A percentile compares a stretch with the other conserved stretches of the same genome.
phyloP scores from a whole-genome alignment of 2,888 invertebrate species.

The Pyralis farinalis region DNA sequence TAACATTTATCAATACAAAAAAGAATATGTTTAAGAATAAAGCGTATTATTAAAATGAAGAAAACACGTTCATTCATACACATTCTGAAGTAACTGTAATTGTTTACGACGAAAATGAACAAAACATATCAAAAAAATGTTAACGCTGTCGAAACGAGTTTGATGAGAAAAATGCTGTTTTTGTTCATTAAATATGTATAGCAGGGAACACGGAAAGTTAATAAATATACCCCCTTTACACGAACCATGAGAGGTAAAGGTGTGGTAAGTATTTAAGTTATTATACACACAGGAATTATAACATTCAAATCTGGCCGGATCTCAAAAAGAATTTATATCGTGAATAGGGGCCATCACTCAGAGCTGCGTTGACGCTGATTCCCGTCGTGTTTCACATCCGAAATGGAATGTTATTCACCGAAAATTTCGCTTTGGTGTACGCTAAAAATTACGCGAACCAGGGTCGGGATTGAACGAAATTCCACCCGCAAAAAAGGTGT shows the following conservation, averaged over 20 bases:
- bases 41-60: neutral
- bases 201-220: neutral
- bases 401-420: constrained; percentile 79
- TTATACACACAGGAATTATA: constrained; percentile 33
- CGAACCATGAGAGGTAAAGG: neutral
- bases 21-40: constrained; percentile 1
- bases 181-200: constrained; percentile 3
- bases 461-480: constrained; percentile 75
- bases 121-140: constrained; percentile 4
- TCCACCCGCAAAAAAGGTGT: constrained; percentile 78
- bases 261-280: constrained; percentile 14
- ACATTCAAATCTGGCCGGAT: constrained; percentile 46
- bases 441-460: constrained; percentile 76
- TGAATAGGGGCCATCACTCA: constrained; percentile 67
- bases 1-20: constrained; percentile 1
- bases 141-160: constrained; percentile 3
- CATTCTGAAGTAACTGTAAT: constrained; percentile 1
- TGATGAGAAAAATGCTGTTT: neutral
- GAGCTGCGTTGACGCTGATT: constrained; percentile 75
- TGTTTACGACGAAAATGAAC: constrained; percentile 4
- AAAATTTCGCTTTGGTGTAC: constrained; percentile 71
- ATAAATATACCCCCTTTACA: constrained; percentile 9
- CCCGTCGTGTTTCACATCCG: constrained; percentile 69
- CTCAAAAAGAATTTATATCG: constrained; percentile 65
- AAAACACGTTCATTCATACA: constrained; percentile 1